Base-by-base conservation (phyloP, 2,797 vertebrate species). In the Urosaurus nigricauda region DNA sequence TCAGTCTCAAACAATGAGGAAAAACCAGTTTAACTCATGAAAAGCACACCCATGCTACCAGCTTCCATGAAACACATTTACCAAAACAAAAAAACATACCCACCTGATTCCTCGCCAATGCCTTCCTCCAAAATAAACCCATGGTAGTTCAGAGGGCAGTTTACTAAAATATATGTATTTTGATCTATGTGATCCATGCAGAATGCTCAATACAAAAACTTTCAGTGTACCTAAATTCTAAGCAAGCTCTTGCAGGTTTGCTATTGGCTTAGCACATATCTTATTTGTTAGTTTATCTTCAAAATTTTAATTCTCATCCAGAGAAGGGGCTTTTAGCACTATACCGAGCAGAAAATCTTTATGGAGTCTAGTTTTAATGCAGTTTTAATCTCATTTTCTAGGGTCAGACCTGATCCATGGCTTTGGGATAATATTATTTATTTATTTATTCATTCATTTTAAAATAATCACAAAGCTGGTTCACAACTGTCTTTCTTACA, bases 1-100 rank as follows among this genome's bases (percentile, higher is more conserved):
- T 90, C 14, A 51, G 80, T 89, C 58, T 70, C 81, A 87, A 92
- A 86, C 43, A 82, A 87, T 43, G 1, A 47, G 43, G 87, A 78
- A 32, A 92, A 93, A 90, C 21, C 32, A 77, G 65, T 77, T 79
- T 68, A 89, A 87, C 53, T 32, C 2, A 88, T 77, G 14, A 85
- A 83, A 85, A 35, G 12, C 26, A 71, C 43, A 56, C 35, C 60
- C 11, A 77, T 17, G 24, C 13, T 40, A 90, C 58, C 56, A 53
- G 35, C 37, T 78, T 71, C 70, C 58, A 70, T 74, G 60, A 24
- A 11, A 56, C 0, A 0, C 17, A 65, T 73, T 87, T 91, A 84
- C 9, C 37, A 8, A 77, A 93, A n/a, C 56, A 47, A 0, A 89
- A 51, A 29, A 0, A n/a, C 9, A 47, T 1, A 4, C 14, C 8